Base-by-base conservation (phyloP, 2,797 vertebrate genomes). In the Pampus argenteus region DNA sequence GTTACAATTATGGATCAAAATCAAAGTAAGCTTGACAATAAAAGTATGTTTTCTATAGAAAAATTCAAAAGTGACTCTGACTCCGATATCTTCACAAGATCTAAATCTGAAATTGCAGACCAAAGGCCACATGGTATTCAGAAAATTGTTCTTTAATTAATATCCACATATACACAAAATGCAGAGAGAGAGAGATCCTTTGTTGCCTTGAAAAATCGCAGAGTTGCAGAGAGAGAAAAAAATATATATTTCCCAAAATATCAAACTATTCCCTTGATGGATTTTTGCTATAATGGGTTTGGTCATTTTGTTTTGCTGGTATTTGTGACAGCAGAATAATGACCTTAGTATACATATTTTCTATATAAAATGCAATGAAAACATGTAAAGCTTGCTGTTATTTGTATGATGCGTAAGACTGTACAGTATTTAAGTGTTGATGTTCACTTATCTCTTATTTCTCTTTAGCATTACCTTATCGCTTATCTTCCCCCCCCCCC, bases 401-500 rank as follows among this genome's bases (percentile, higher is more conserved):
- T 38, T 9, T 34, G 47, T 65, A 28, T 23, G 15, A 65, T 36
- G 47, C 36, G 10, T n/a, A 15, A 28, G 26, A 17, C 34, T 73
- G 36, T 45, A 17, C 34, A 70, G 36, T 45, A 59, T 73, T 70
- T 26, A 25, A 11, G 18, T 38, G 42, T 22, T 34, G 51, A 23
- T 23, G 8, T 78, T 66, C 58, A 64, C 40, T 17, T 31, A 47
- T 69, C 56, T 76, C 36, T 40, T 44, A n/a, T 78, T 44, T 79
- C 54, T 74, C 58, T 38, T 62, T 56, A 56, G 67, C 56, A 71
- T 77, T 70, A 79, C 66, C 74, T 72, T 66, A 71, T 79, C 59
- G 64, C 59, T 50, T 29, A 47, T 86, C 69, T 74, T 57, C 36
- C 67, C 28, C 6, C 11, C n/a, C n/a, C n/a, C 51, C 34, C 34